Percentiles rank a stretch among this genome's conserved stretches.
phyloP scores from a whole-genome alignment of 2,113 vertebrate genomes.

The Silurus glanis region DNA sequence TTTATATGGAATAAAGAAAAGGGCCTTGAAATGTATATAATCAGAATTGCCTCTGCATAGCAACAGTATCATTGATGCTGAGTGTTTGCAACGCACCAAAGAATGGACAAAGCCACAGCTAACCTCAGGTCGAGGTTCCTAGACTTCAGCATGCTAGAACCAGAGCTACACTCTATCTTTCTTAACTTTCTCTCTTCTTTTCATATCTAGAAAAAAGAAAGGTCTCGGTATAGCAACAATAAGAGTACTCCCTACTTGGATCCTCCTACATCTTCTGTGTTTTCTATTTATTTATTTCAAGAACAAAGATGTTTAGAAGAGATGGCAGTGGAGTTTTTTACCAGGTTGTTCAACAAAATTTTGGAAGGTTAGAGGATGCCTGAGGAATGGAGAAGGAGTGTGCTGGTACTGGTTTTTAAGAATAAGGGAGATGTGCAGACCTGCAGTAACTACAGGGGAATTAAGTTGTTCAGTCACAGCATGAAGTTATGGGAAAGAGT shows the following conservation, averaged over 20 bases:
- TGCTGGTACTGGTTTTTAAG: too few relatives aligned
- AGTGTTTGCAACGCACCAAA: not conserved
- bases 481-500: too few relatives aligned
- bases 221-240: not conserved
- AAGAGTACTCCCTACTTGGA: slow-evolving; percentile 9
- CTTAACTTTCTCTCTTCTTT: not conserved
- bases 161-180: not conserved
- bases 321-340: too few relatives aligned
- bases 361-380: too few relatives aligned
- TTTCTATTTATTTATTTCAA: not conserved
- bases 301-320: too few relatives aligned
- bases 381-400: too few relatives aligned
- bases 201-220: slow-evolving; percentile 4
- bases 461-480: too few relatives aligned
- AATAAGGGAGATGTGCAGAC: too few relatives aligned
- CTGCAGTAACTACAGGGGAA: too few relatives aligned
- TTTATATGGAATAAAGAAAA: not conserved
- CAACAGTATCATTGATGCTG: not conserved
- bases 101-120: slow-evolving; percentile 8
- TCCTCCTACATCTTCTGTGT: slow-evolving; percentile 32
- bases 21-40: slow-evolving; percentile 9
- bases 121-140: slow-evolving; percentile 14
- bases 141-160: not conserved
- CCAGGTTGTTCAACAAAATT: too few relatives aligned
- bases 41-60: slow-evolving; percentile 1